Base-by-base conservation (phyloP, 2,888 invertebrate genomes). In the Rhorus exstirpatorius region DNA sequence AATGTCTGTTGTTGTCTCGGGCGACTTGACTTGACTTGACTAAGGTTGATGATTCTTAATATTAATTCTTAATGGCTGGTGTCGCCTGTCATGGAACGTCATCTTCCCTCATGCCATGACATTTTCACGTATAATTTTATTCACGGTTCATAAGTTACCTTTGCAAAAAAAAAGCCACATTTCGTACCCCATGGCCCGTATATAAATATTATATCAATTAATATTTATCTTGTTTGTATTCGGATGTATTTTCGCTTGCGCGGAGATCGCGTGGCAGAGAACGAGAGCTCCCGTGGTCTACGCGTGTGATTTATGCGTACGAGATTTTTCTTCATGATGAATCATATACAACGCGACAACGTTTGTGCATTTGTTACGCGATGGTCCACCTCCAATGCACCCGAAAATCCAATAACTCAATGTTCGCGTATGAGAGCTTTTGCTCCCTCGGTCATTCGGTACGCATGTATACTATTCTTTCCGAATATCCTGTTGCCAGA, bases 321-420 rank as follows among this genome's bases (percentile, higher is more conserved):
- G 80, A 71, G 44, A 71, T 76, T 81, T 71, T 38, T 76, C 71
- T 68, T 76, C 55, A 76, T 63, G 71, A 58, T 58, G 72, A 77
- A 72, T 77, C 67, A 44, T 60, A 72, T 53, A n/a, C n/a, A 68
- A 72, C 55, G 72, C 72, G 72, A 68, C 60, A 44, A 35, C 63
- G 51, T 61, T 60, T 41, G 68, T 19, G 19, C 63, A 31, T 10
- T 65, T 26, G 17, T 41, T 26, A 46, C 41, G 65, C 51, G 26
- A 38, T 31, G 49, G 63, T 19, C 26, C 31, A 24, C 44, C 60
- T 46, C 67, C 61, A 60, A 65, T 68, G 21, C 53, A 65, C 51
- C 70, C 24, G 12, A 67, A 72, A 49, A 71, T 77, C 77, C 81
- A 61, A 77, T 81, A 81, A 81, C 81, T 77, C 81, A 72, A 81